Base-by-base conservation (phyloP, 2,797 vertebrate genomes). In the Cephalopachus bancanus region DNA sequence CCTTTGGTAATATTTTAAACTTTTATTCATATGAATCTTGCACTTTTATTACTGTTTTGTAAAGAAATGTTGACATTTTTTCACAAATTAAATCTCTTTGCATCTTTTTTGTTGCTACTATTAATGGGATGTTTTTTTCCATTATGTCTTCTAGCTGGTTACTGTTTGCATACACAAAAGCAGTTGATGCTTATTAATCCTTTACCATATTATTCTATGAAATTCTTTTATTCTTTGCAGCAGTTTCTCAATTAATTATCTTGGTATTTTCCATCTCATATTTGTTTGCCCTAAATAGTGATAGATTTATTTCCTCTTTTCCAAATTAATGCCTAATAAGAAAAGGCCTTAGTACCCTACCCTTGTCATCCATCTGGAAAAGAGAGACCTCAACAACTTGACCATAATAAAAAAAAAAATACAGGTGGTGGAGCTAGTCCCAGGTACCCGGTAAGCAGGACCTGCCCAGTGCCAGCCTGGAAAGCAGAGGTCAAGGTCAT, bases 1-100 rank as follows among this genome's bases (percentile, higher is more conserved):
- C 16, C 49, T 64, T 71, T 60, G 28, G 65, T 60, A 60, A 19
- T 49, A 62, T 91, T 80, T 91, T 71, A 60, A 69, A 26, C 37
- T 49, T 71, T 72, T 91, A 37, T 83, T 72, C 30, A n/a, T 33
- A 10, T 91, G 26, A 33, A 71, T 72, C 37, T 83, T n/a, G 15
- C 3, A 59, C 28, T 28, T 60, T 83, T 91, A 19, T 91, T 83
- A 28, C 37, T 51, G 67, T 60, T 93, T 78, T 78, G 9, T 22
- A 86, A 76, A 49, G 26, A 93, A 78, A 59, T 85, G 33, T 80
- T 80, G 60, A 57, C 65, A 49, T 93, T 78, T 78, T 33, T 67
- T 78, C 7, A 59, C 37, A 76, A 85, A 17, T 67, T 67, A 51
- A 67, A 67, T 67, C 28, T 78, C 53, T 74, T 12, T 87, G 28